Percentiles rank a stretch among this genome's conserved stretches.
Evolutionary conservation across 2,113 vertebrate genomes (phyloP).

Genomic region (Eurypyga helias): DNA sequence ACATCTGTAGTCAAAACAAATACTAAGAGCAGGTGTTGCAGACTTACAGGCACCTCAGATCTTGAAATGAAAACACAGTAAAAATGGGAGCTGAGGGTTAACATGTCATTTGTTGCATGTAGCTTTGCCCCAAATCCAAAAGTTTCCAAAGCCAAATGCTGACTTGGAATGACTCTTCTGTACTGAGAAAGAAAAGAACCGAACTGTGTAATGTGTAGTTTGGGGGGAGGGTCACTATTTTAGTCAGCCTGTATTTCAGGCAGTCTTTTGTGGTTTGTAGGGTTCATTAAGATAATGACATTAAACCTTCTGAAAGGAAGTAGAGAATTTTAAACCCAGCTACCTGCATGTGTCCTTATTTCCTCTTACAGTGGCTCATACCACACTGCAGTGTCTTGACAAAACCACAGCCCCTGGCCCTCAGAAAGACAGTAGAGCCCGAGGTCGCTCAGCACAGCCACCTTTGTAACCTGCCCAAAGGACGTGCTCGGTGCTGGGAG

Average conservation of each 20-base stretch:
- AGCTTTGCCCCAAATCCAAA: neutral
- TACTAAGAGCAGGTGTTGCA: neutral
- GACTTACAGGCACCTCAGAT: neutral
- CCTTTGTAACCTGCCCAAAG: neutral
- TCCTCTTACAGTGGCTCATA: neutral
- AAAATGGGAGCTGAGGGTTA: neutral
- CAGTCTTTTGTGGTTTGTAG: neutral
- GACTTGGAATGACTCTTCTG: neutral
- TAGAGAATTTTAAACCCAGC: neutral
- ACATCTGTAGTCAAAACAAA: conserved; percentile 15
- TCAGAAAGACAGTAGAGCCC: neutral
- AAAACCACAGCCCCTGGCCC: neutral
- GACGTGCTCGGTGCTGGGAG: neutral
- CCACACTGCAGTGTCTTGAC: neutral
- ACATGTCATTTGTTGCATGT: neutral
- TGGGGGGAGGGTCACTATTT: neutral
- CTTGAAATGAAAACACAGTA: neutral
- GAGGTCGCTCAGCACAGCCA: neutral
- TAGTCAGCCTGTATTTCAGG: neutral
- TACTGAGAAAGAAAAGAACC: neutral
- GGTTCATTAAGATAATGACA: neutral
- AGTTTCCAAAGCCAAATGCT: neutral
- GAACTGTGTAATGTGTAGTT: neutral
- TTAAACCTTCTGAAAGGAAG: conserved; percentile 46
- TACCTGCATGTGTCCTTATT: neutral